These are phyloP conservation scores for Colistium nudipinnis DNA, from an alignment of 2,113 vertebrate genomes.

Conservation along the genomic window DNA sequence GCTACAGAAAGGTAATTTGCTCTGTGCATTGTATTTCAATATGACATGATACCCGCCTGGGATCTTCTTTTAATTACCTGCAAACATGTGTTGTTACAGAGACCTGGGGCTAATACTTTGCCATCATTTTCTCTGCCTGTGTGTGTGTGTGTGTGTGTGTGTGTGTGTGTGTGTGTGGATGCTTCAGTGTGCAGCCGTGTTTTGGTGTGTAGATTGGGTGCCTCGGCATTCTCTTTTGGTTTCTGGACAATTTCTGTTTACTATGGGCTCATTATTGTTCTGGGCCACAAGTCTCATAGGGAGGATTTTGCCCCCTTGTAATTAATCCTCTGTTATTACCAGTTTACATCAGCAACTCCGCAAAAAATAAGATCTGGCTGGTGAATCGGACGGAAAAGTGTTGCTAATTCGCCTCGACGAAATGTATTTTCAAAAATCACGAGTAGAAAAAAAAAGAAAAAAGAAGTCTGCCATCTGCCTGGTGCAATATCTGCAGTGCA, in stretches of 20 bases:
- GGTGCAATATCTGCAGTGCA: background rate
- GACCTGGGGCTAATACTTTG: constrained; percentile 67
- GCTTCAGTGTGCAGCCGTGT: constrained; percentile 28
- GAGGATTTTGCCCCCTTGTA: constrained; percentile 71
- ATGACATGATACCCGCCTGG: constrained; percentile 75
- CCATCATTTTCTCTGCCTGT: constrained; percentile 53
- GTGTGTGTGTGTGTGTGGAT: constrained; percentile 11
- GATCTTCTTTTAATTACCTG: constrained; percentile 83
- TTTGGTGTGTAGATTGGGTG: constrained; percentile 53
- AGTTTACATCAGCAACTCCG: constrained; percentile 67
- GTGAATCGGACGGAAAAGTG: constrained; percentile 47
- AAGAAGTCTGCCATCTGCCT: background rate
- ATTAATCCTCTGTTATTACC: constrained; percentile 76
- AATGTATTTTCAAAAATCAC: constrained; percentile 22
- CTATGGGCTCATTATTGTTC: constrained; percentile 78
- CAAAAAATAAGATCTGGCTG: constrained; percentile 62
- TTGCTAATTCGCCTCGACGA: constrained; percentile 27
- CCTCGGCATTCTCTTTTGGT: constrained; percentile 63
- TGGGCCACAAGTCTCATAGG: constrained; percentile 66
- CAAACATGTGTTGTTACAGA: constrained; percentile 80
- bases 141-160: constrained; percentile 30
- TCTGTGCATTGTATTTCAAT: constrained; percentile 76
- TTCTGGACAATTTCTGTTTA: constrained; percentile 69
- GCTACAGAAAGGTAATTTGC: constrained; percentile 76
- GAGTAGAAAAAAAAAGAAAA: no score